A percentile compares a stretch with the other conserved stretches of the same genome.
phyloP scores from a whole-genome alignment of 2,797 vertebrate genomes.

The Crenuchus spilurus region DNA sequence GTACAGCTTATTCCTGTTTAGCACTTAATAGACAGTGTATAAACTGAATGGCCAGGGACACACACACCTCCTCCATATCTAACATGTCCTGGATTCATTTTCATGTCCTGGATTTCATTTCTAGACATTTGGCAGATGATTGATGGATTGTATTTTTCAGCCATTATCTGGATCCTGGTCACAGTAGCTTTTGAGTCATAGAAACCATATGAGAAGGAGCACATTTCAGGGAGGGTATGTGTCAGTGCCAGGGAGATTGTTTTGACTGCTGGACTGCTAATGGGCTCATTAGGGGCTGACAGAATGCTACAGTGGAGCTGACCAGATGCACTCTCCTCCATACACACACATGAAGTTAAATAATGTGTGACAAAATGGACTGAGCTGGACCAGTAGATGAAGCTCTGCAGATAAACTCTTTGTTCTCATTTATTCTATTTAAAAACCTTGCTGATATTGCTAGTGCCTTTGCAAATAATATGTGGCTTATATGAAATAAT shows the following conservation, averaged over 20 bases:
- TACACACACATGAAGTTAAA: constrained; percentile 14
- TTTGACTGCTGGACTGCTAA: constrained; percentile 32
- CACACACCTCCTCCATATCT: constrained; percentile 2
- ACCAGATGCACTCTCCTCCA: neutral
- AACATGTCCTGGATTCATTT: constrained; percentile 14
- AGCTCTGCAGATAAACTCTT: neutral
- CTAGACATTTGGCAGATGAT: neutral
- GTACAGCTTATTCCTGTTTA: neutral
- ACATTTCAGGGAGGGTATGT: constrained; percentile 22
- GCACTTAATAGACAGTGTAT: neutral
- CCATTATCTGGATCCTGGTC: constrained; percentile 21
- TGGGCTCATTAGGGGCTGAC: constrained; percentile 45
- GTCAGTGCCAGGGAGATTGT: constrained; percentile 1
- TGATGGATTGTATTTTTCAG: constrained; percentile 22
- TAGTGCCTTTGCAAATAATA: neutral
- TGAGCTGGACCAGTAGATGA: neutral
- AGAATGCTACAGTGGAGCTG: constrained; percentile 14
- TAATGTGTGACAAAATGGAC: neutral
- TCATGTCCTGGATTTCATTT: no score
- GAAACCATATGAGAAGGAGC: constrained; percentile 9
- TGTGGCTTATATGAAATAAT: neutral
- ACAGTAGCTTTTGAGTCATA: constrained; percentile 20
- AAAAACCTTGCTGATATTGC: no score
- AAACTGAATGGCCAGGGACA: neutral
- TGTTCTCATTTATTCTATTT: neutral